A percentile compares a stretch with the other conserved stretches of the same genome.
Evolutionary conservation across 2,113 vertebrate species (phyloP).

Genomic region (Microcebus ravelobensis): DNA sequence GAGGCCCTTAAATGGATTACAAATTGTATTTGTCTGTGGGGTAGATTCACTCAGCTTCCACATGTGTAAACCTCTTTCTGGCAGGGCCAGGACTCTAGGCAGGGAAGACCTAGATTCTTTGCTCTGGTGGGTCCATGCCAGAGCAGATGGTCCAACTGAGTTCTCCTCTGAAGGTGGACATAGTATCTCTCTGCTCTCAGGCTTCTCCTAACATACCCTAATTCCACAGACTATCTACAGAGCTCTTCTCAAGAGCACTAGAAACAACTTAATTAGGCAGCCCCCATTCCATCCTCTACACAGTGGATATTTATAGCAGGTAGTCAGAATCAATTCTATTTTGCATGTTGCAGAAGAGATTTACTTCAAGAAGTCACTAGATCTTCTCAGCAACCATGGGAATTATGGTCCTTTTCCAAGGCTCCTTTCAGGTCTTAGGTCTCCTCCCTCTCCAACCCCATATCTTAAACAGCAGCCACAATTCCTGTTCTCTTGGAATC

Average conservation of each 20-base stretch:
- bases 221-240: not conserved
- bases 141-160: not conserved
- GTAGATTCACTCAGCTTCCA: not conserved
- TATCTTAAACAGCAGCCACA: not conserved
- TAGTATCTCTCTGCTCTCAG: not conserved
- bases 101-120: not conserved
- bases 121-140: not conserved
- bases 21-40: not conserved
- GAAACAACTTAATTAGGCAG: not conserved
- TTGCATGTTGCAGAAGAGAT: too few species aligned
- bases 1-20: not conserved
- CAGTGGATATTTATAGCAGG: not conserved
- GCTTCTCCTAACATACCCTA: not conserved
- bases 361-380: not conserved
- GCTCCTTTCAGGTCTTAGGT: not conserved
- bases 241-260: not conserved
- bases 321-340: not conserved
- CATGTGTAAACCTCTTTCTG: too few species aligned
- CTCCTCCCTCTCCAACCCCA: not conserved
- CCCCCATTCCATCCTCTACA: not conserved
- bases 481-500: not conserved
- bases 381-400: not conserved
- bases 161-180: not conserved
- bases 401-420: not conserved
- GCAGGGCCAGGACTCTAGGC: not conserved